Evolutionary conservation across 2,113 vertebrate species (phyloP), one percentile per base, ranked within the genome.

Genomic region (Phoenicopterus ruber): DNA sequence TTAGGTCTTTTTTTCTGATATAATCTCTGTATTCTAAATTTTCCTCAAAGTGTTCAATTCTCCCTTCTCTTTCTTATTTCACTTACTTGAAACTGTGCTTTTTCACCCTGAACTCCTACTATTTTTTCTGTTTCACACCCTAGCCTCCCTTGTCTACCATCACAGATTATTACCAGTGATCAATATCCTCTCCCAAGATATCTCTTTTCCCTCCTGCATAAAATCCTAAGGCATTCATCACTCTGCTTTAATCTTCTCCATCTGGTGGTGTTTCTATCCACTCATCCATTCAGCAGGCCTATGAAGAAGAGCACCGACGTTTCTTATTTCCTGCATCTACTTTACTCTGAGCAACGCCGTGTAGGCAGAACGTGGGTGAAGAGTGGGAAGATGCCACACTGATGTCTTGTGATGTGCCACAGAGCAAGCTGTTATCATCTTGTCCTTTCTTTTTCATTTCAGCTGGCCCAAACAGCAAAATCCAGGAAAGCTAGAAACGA

Each of bases 321-420:
- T 72, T 82, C 65, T 57, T 67, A n/a, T 86, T 86, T 66, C 28
- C 36, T 79, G 24, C 46, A 54, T 46, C 42, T 70, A 10, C n/a
- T 71, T 88, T 38, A 44, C 18, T 17, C 47, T 11, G 24, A 85
- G 57, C 24, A 77, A 38, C 1, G 1, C 6, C 0, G 0, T 8
- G 28, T 11, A 42, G 17, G 44, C 5, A 5, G 78, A 76, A 44
- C 0, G 0, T 11, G 14, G 46, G 13, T 82, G 74, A 82, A 4
- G 6, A 65, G 40, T 0, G 0, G 46, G 40, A 71, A 50, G 29
- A 28, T 0, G 0, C 31, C 26, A 29, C 1, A 1, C 18, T 19
- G 69, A 40, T 57, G 26, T 17, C 82, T 21, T 78, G 40, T 59
- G 78, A 46, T 38, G 20, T 46, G 18, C 15, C 57, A 29, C 57